These are phyloP conservation scores for Drosophila vallismaia DNA, from an alignment of 2,888 invertebrate genomes.

Conservation along the genomic window DNA sequence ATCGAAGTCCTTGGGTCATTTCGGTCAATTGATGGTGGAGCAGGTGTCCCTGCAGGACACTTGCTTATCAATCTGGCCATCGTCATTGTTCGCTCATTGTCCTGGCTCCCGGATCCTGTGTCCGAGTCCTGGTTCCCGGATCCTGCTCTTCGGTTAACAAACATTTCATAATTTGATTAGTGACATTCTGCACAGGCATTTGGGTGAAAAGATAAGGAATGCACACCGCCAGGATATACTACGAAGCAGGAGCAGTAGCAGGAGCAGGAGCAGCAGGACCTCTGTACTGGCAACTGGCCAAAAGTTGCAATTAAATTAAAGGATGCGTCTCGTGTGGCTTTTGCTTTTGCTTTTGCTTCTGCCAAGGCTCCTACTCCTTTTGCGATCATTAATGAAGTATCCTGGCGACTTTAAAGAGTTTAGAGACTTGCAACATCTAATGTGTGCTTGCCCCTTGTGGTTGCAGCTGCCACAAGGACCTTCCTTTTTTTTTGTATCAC, in stretches of 20 bases:
- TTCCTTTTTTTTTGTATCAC: slow-evolving; percentile 61
- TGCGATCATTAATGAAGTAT: slow-evolving; percentile 65
- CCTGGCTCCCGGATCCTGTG: not conserved
- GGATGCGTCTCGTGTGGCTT: slow-evolving; percentile 39
- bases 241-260: slow-evolving; percentile 8
- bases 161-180: slow-evolving; percentile 73
- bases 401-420: slow-evolving; percentile 21
- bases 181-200: slow-evolving; percentile 70
- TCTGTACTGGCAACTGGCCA: slow-evolving; percentile 51
- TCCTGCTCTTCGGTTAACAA: slow-evolving; percentile 49
- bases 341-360: too few species aligned
- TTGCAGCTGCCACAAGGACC: slow-evolving; percentile 18
- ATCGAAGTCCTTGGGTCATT: slow-evolving; percentile 4
- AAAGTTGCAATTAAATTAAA: slow-evolving; percentile 61
- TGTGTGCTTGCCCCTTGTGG: slow-evolving; percentile 44
- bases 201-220: slow-evolving; percentile 69
- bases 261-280: too few species aligned
- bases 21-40: not conserved
- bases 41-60: not conserved
- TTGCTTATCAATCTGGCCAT: slow-evolving; percentile 44
- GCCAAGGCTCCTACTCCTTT: slow-evolving; percentile 31
- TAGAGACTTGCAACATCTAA: slow-evolving; percentile 9
- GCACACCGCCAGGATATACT: slow-evolving; percentile 18
- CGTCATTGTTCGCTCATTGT: slow-evolving; percentile 51
- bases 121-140: too few species aligned